Evolutionary conservation across 1,140 invertebrate genomes (phyloP), one percentile per base, ranked within the genome.

Genomic region (Ridgeia piscesae): DNA sequence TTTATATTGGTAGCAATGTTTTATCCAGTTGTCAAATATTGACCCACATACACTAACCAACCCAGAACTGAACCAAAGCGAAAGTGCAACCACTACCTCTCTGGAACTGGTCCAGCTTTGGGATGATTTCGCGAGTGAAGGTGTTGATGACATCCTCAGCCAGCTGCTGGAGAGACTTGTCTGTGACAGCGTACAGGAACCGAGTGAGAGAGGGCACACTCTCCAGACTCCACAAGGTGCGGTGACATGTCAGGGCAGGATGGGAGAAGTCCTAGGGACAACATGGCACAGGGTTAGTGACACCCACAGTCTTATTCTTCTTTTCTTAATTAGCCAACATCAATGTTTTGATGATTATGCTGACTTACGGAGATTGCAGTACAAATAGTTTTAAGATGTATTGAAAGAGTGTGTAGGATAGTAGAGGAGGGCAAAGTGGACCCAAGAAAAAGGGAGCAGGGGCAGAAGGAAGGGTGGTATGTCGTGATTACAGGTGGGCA

Each of bases 171-270:
- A 97, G 96, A 0, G 96, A 94, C 9, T 96, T 93, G 93, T 98
- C 97, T 93, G 97, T 96, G 17, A 98, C 96, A 0, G 96, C 97
- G 93, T 96, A 97, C 31, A 97, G 95, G 94, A 98, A 98, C 89
- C 97, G 96, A 6, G 96, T 96, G n/a, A 98, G 93, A 92, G 97
- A 96, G 0, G 98, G 97, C 0, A 97, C 96, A 58, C 97, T 96
- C 14, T 96, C 95, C 93, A 98, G 94, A 96, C 97, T 97, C 98
- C 98, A 99, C 1, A 98, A 95, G 0, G 97, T 97, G 91, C 96
- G 96, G 93, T 97, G 97, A 31, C 95, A 95, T 1, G 97, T 96
- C 93, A 97, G 97, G 2, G 96, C 97, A 0, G 97, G 96, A 95
- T 98, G 97, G 92, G 97, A 96, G 95, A 98, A 98, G 92, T 96